Evolutionary conservation across 2,888 invertebrate genomes (phyloP).

Genomic region (Ashinkailepas kermadecensis): DNA sequence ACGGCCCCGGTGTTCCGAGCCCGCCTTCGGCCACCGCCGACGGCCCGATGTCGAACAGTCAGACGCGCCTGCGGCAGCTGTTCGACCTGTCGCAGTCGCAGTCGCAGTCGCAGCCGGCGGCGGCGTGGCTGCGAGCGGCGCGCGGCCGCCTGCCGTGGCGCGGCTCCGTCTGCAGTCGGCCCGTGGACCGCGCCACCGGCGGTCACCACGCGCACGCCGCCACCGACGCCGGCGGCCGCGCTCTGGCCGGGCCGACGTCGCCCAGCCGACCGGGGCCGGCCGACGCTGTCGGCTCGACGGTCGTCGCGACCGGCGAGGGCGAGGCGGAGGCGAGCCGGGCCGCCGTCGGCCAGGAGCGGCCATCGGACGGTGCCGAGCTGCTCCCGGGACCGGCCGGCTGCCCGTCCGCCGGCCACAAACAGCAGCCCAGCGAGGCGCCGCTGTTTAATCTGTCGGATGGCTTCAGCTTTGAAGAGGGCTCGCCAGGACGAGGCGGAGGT

Average conservation of each 20-base stretch:
- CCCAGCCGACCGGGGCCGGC: not conserved
- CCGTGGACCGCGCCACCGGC: not conserved
- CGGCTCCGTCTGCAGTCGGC: not conserved
- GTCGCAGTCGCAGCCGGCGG: not conserved
- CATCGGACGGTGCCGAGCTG: too few relatives aligned
- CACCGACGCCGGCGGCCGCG: not conserved
- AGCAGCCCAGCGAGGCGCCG: not conserved
- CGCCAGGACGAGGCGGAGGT: not conserved
- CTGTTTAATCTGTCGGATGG: not conserved
- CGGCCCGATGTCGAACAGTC: not conserved
- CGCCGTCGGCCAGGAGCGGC: too few relatives aligned
- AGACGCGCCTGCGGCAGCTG: not conserved
- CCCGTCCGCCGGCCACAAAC: not conserved
- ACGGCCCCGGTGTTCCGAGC: too few relatives aligned
- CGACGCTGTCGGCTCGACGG: not conserved
- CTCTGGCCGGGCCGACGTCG: too few relatives aligned
- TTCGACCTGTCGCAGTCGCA: constrained; percentile 8
- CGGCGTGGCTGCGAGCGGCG: not conserved
- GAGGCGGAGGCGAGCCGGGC: too few relatives aligned
- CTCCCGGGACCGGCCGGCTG: not conserved
- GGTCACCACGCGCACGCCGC: not conserved
- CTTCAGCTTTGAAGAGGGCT: not conserved
- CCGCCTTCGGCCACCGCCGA: too few relatives aligned
- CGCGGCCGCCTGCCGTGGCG: not conserved
- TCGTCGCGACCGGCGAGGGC: not conserved